Conservation (phyloP, 2,797 vertebrate genomes). For the Phyllotis vaccarum region DNA sequence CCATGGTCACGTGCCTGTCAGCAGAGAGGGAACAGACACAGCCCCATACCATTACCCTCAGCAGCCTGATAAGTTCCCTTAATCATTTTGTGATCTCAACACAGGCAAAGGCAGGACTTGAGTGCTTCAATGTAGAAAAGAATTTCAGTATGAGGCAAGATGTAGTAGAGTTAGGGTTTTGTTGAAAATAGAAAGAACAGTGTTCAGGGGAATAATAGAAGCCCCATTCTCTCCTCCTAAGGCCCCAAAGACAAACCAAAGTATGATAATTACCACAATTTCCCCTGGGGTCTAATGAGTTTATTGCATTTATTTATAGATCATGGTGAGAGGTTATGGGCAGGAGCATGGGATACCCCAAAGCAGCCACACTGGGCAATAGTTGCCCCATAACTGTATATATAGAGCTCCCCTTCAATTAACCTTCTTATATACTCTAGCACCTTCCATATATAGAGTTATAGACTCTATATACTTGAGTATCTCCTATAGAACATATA, state of each 20-base stretch:
- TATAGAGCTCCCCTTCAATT: not conserved
- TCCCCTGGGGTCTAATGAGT: not conserved
- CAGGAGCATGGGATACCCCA: not conserved
- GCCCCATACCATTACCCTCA: no score
- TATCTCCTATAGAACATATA: not conserved
- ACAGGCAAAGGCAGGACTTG: not conserved
- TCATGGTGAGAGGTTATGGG: not conserved
- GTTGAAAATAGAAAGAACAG: not conserved
- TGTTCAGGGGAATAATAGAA: not conserved
- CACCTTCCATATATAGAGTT: not conserved
- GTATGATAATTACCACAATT: not conserved
- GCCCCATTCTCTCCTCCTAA: not conserved
- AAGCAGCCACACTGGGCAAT: not conserved
- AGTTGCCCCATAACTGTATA: not conserved
- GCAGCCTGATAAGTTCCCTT: not conserved
- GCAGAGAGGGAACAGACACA: not conserved
- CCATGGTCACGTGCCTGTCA: not conserved
- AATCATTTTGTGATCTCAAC: not conserved
- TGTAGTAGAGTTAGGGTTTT: not conserved
- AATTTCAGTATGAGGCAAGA: not conserved
- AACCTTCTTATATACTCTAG: not conserved
- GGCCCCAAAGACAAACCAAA: not conserved
- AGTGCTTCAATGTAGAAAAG: not conserved
- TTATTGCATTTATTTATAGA: not conserved
- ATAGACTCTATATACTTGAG: no score